Conservation (phyloP, 64 coral and sea anemone genomes). For the Montipora cactus region DNA sequence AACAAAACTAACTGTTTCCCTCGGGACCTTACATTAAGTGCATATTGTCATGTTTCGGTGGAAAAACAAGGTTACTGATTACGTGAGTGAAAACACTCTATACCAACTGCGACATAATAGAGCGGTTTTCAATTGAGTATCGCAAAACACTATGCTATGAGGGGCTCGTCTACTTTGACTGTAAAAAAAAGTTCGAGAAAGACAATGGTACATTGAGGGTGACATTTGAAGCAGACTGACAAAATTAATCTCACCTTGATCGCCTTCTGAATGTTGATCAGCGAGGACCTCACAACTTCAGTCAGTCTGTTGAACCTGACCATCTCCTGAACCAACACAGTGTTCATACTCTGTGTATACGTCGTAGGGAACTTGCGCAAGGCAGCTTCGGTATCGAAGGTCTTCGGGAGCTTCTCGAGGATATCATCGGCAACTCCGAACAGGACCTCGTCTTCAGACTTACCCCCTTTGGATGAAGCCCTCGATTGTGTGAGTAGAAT, state of each 20-base stretch:
- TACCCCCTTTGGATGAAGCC: slow-evolving; percentile 88
- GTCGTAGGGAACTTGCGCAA: slow-evolving; percentile 95
- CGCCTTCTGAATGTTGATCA: slow-evolving; percentile 99
- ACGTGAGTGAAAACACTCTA: too few species aligned
- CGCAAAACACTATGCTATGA: not conserved
- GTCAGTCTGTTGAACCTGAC: slow-evolving; percentile 96
- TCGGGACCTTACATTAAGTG: too few species aligned
- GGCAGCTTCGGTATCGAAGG: slow-evolving; percentile 96
- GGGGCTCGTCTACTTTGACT: not conserved
- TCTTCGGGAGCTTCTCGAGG: slow-evolving; percentile 88
- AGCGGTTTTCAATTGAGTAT: not conserved
- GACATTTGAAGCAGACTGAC: too few species aligned
- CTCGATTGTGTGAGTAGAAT: slow-evolving; percentile 94
- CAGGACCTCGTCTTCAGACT: slow-evolving; percentile 94
- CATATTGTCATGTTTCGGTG: too few species aligned
- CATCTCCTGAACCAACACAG: slow-evolving; percentile 98
- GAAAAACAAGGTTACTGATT: too few species aligned
- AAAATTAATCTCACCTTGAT: slow-evolving; percentile 79
- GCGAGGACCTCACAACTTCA: slow-evolving; percentile 92
- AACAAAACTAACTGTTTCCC: too few species aligned
- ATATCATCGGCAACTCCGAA: slow-evolving; percentile 95
- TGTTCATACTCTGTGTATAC: slow-evolving; percentile 99
- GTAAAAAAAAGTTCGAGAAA: too few species aligned
- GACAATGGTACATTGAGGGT: too few species aligned
- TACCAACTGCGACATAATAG: too few species aligned